Base-by-base conservation (phyloP, 2,888 invertebrate species). In the Branchellion lobata region DNA sequence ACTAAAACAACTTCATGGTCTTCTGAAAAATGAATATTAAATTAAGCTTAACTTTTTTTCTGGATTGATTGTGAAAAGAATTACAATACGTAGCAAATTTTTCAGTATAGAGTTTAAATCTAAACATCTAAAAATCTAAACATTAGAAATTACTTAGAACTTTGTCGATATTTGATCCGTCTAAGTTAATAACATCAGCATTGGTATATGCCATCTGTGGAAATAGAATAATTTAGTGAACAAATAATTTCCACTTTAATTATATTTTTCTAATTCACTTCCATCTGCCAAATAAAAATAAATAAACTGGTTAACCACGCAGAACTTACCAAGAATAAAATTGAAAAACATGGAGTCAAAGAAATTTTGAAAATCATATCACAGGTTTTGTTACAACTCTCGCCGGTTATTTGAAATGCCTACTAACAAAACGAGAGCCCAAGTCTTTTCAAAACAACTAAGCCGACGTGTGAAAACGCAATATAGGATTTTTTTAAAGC, bases 61-160 rank as follows among this genome's bases (percentile, higher is more conserved):
- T n/a, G n/a, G n/a, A n/a, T n/a, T n/a, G n/a, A n/a, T n/a, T n/a
- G n/a, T n/a, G n/a, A n/a, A n/a, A n/a, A n/a, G n/a, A n/a, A n/a
- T n/a, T n/a, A n/a, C n/a, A n/a, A n/a, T n/a, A n/a, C n/a, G n/a
- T n/a, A n/a, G n/a, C n/a, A n/a, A n/a, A n/a, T n/a, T n/a, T n/a
- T n/a, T 99, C 97, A 40, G 99, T 99, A 89, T 98, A 99, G 89
- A 99, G 99, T 90, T 99, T 99, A 82, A 99, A 92, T 89, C 99
- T 94, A 82, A 98, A 96, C 88, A 99, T 90, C 90, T 99, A 97
- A 91, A 96, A 94, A 81, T 93, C 92, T 82, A 93, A 96, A 96
- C 90, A 82, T 92, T 92, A 84, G 24, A 8, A 78, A 75, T 53
- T 81, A 81, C 81, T n/a, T 34, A 81, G 80, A 57, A 81, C 47